These are phyloP conservation scores for Chrysotoxum bicinctum DNA, from an alignment of 2,888 invertebrate species.

Conservation along the genomic window DNA sequence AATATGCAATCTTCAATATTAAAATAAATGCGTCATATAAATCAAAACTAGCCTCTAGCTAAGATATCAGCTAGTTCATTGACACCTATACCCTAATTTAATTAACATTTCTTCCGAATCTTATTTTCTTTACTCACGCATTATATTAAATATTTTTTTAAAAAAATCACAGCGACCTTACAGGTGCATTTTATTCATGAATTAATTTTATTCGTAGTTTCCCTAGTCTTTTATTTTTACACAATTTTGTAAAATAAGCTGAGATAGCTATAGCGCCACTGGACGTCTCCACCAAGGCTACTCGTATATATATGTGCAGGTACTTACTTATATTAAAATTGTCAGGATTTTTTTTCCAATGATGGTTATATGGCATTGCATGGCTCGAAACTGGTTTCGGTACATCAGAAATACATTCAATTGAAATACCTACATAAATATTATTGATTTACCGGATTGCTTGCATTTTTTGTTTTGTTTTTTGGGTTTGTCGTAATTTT, in stretches of 20 bases:
- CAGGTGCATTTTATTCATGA: constrained; percentile 4
- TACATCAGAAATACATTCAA: constrained; percentile 1
- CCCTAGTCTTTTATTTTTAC: neutral
- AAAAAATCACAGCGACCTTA: constrained; percentile 1
- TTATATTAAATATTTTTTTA: neutral
- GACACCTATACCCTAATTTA: neutral
- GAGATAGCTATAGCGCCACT: neutral
- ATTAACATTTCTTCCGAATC: neutral
- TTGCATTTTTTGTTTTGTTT: neutral
- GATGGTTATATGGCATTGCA: neutral
- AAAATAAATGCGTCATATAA: too few species aligned
- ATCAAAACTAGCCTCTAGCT: too few species aligned
- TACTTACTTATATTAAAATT: neutral
- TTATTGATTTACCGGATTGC: neutral
- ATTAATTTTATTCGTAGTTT: neutral
- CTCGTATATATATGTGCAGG: too few species aligned
- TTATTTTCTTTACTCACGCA: neutral
- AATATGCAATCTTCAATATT: too few species aligned
- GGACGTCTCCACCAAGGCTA: constrained; percentile 7
- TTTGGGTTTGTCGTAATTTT: constrained; percentile 5
- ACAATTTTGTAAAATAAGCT: too few species aligned
- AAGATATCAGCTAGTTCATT: neutral
- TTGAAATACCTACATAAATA: neutral
- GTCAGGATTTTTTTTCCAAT: neutral
- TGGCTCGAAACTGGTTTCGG: constrained; percentile 1